Conservation (phyloP, 2,888 invertebrate genomes). For the Napeogenes inachia region DNA sequence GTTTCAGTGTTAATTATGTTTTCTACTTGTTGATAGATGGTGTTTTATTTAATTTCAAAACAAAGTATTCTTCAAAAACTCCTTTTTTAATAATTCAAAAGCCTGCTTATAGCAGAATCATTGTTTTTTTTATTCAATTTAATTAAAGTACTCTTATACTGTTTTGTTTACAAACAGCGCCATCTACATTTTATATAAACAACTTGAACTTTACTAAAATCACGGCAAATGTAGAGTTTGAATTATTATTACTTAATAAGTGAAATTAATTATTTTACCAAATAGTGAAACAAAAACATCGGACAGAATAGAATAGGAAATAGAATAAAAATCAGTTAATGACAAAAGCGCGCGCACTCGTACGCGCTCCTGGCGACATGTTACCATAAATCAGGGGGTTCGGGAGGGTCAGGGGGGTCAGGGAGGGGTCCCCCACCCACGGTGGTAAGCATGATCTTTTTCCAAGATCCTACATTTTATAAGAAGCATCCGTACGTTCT, state of each 20-base stretch:
- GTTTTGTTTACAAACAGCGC: neutral
- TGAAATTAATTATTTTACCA: slow-evolving; percentile 8
- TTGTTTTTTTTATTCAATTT: neutral
- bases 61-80: no score
- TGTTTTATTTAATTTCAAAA: neutral
- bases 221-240: neutral
- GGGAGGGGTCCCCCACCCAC: slow-evolving; percentile 57
- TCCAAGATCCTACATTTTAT: slow-evolving; percentile 75
- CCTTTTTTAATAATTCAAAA: no score
- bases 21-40: slow-evolving; percentile 3
- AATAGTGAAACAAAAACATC: slow-evolving; percentile 15
- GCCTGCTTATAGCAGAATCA: neutral
- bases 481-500: slow-evolving; percentile 59
- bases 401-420: slow-evolving; percentile 37
- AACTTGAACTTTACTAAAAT: neutral
- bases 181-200: neutral
- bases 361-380: slow-evolving; percentile 69
- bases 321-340: slow-evolving; percentile 72
- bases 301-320: slow-evolving; percentile 40
- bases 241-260: neutral
- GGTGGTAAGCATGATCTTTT: slow-evolving; percentile 71
- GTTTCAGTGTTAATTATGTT: neutral
- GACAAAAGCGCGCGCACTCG: slow-evolving; percentile 67
- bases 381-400: slow-evolving; percentile 75
- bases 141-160: neutral